phyloP scores from a whole-genome alignment of 2,797 vertebrate genomes.

The Chelon auratus region DNA sequence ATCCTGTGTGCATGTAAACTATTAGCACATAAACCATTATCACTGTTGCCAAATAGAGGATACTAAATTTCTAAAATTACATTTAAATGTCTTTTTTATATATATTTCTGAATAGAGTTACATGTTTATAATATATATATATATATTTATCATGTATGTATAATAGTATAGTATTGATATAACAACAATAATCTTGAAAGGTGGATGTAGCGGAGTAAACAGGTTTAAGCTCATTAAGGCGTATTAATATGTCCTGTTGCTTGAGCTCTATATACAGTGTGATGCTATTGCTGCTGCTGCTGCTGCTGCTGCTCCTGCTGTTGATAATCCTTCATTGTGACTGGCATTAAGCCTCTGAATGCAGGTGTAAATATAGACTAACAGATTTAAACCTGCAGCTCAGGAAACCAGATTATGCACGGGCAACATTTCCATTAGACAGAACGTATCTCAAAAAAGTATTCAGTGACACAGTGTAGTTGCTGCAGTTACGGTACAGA shows the following conservation, averaged over 20 bases:
- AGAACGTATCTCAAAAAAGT: neutral
- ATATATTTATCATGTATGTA: too few species aligned
- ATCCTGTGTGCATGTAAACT: neutral
- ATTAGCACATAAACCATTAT: neutral
- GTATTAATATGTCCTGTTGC: conserved; percentile 60
- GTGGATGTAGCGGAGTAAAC: conserved; percentile 34
- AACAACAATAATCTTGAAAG: conserved; percentile 5
- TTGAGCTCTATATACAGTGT: conserved; percentile 38
- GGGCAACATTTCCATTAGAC: conserved; percentile 6
- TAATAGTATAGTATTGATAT: too few species aligned
- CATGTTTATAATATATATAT: too few species aligned
- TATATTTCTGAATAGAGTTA: conserved; percentile 2
- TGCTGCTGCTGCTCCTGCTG: conserved; percentile 37
- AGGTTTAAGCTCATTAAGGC: conserved; percentile 69
- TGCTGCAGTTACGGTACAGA: too few species aligned
- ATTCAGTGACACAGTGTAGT: neutral
- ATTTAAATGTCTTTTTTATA: too few species aligned
- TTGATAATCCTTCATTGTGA: conserved; percentile 63
- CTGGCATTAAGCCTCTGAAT: conserved; percentile 58
- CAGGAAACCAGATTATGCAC: conserved; percentile 29
- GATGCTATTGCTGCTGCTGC: conserved; percentile 8
- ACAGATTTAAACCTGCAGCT: conserved; percentile 49
- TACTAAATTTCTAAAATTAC: neutral
- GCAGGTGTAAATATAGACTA: conserved; percentile 70
- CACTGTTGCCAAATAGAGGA: neutral